Evolutionary conservation across 2,888 invertebrate genomes (phyloP).

Genomic region (Entomobrya proxima): DNA sequence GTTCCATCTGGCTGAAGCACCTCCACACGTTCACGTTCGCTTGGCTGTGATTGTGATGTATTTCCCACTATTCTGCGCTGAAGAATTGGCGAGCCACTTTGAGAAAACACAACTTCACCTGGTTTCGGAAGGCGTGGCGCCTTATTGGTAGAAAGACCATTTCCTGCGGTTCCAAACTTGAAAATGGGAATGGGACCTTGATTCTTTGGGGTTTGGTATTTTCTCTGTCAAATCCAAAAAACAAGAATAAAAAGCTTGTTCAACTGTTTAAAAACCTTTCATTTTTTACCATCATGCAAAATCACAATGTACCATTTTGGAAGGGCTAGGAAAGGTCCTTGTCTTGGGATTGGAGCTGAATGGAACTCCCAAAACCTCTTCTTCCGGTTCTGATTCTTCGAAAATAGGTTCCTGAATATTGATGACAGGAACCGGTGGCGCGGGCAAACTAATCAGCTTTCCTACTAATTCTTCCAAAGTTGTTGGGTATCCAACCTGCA

Average conservation of each 20-base stretch:
- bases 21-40: conserved; percentile 57
- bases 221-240: conserved; percentile 1
- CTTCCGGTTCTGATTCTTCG: conserved; percentile 37
- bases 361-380: not conserved
- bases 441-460: not conserved
- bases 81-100: conserved; percentile 69
- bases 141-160: conserved; percentile 53
- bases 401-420: conserved; percentile 28
- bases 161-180: conserved; percentile 26
- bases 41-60: too few relatives aligned
- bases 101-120: conserved; percentile 71
- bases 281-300: too few relatives aligned
- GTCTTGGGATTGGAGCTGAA: not conserved
- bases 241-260: not conserved
- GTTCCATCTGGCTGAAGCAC: conserved; percentile 55
- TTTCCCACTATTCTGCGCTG: conserved; percentile 8
- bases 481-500: not conserved
- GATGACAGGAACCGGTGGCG: not conserved
- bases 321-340: conserved; percentile 30
- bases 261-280: not conserved
- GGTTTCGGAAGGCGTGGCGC: conserved; percentile 69
- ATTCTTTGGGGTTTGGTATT: conserved; percentile 8
- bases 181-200: not conserved
- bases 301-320: conserved; percentile 42
- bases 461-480: not conserved